Percentiles rank a stretch among this genome's conserved stretches.
Conservation (phyloP, 2,797 vertebrate genomes). For the Echiichthys vipera region DNA sequence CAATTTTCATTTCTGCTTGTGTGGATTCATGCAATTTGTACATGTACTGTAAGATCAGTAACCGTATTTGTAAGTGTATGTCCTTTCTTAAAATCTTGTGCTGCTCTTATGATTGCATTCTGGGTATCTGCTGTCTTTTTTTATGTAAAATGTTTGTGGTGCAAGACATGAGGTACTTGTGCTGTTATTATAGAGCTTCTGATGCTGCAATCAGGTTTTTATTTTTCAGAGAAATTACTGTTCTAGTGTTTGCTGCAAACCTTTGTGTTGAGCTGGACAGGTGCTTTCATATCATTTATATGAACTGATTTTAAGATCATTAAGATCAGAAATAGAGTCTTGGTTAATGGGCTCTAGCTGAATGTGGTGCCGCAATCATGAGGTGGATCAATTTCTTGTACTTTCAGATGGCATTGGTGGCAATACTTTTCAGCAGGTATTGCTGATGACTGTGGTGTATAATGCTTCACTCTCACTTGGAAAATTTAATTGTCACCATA, state of each 20-base stretch:
- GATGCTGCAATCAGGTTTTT: neutral
- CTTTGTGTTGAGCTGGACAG: conserved; percentile 2
- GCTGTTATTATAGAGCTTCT: neutral
- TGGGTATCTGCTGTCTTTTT: neutral
- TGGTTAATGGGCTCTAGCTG: neutral
- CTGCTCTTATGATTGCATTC: neutral
- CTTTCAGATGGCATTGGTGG: neutral
- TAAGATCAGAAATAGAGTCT: neutral
- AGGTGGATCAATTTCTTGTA: conserved; percentile 20
- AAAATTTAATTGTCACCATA: neutral
- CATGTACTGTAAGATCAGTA: too few relatives aligned
- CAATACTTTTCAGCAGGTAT: neutral
- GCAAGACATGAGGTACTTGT: neutral
- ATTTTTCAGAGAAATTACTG: neutral
- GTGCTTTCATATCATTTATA: neutral
- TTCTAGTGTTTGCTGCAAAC: neutral
- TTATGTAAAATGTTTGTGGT: neutral
- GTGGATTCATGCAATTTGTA: too few relatives aligned
- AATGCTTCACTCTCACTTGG: neutral
- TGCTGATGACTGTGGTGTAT: neutral
- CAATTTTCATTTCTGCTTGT: too few relatives aligned
- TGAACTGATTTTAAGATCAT: conserved; percentile 12
- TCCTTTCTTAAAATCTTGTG: neutral
- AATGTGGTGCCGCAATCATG: neutral
- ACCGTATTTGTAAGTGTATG: neutral